These are phyloP conservation scores for Anoplius nigerrimus DNA, from an alignment of 2,888 invertebrate species.

Conservation along the genomic window DNA sequence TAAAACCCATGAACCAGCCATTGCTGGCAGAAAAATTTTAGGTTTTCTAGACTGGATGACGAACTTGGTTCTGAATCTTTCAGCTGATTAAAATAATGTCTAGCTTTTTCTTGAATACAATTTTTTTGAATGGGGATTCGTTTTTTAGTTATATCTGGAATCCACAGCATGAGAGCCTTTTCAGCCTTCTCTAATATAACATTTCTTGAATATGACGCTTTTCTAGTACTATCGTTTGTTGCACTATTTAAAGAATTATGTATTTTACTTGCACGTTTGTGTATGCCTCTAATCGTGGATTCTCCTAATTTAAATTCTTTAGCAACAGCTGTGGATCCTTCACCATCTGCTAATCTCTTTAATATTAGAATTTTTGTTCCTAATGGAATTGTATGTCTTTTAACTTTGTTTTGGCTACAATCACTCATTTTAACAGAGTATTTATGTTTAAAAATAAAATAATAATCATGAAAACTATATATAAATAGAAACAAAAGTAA, in stretches of 20 bases:
- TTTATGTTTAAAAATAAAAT: conserved; percentile 36
- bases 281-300: conserved; percentile 37
- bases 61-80: conserved; percentile 36
- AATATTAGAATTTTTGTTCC: conserved; percentile 39
- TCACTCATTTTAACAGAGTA: conserved; percentile 28
- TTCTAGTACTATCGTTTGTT: conserved; percentile 26
- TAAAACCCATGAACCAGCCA: conserved; percentile 43
- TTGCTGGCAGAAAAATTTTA: conserved; percentile 41
- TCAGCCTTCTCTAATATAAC: conserved; percentile 37
- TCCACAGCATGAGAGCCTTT: conserved; percentile 38
- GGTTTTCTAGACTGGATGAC: conserved; percentile 25
- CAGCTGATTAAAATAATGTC: conserved; percentile 34
- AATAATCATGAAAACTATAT: conserved; percentile 27
- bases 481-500: conserved; percentile 9
- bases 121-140: conserved; percentile 42
- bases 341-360: conserved; percentile 32
- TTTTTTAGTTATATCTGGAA: conserved; percentile 46
- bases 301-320: conserved; percentile 37
- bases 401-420: conserved; percentile 19
- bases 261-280: conserved; percentile 39
- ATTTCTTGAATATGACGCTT: conserved; percentile 34
- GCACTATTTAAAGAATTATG: conserved; percentile 26
- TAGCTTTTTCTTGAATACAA: conserved; percentile 43
- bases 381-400: conserved; percentile 28
- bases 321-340: conserved; percentile 36